These are phyloP conservation scores for Ranitomeya variabilis DNA, from an alignment of 2,113 vertebrate species.

Conservation along the genomic window DNA sequence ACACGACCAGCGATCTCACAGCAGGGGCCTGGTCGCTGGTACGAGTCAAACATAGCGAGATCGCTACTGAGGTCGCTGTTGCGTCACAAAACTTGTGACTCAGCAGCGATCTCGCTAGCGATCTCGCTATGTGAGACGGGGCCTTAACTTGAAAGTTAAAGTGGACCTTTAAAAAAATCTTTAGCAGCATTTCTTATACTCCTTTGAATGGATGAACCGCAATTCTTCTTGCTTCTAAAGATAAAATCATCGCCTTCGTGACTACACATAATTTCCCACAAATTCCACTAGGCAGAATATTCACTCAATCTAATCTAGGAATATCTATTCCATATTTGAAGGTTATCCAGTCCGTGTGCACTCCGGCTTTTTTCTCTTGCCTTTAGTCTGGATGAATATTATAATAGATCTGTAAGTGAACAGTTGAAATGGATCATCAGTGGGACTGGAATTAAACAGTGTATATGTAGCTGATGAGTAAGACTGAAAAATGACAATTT, in stretches of 20 bases:
- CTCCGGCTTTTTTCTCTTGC: neutral
- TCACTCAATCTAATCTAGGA: neutral
- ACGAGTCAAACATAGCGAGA: too few relatives aligned
- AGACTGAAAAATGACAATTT: neutral
- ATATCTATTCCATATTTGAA: neutral
- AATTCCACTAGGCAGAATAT: neutral
- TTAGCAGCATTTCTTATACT: too few relatives aligned
- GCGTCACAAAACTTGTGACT: too few relatives aligned
- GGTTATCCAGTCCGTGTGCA: neutral
- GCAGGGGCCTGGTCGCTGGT: too few relatives aligned
- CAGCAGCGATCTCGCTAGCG: too few relatives aligned
- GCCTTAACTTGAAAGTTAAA: too few relatives aligned
- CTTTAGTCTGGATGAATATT: neutral
- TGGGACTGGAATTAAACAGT: neutral
- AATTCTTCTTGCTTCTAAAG: neutral
- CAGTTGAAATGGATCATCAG: neutral
- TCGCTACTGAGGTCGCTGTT: too few relatives aligned
- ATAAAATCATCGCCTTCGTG: neutral
- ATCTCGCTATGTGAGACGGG: too few relatives aligned
- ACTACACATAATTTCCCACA: neutral
- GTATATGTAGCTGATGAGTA: neutral
- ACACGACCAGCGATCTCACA: too few relatives aligned
- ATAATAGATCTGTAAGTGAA: neutral
- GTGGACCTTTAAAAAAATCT: too few relatives aligned
- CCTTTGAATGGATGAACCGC: too few relatives aligned